Percentiles rank a stretch among this genome's conserved stretches.
phyloP scores from a whole-genome alignment of 2,797 vertebrate genomes.

The Melanotaenia pygmaea region DNA sequence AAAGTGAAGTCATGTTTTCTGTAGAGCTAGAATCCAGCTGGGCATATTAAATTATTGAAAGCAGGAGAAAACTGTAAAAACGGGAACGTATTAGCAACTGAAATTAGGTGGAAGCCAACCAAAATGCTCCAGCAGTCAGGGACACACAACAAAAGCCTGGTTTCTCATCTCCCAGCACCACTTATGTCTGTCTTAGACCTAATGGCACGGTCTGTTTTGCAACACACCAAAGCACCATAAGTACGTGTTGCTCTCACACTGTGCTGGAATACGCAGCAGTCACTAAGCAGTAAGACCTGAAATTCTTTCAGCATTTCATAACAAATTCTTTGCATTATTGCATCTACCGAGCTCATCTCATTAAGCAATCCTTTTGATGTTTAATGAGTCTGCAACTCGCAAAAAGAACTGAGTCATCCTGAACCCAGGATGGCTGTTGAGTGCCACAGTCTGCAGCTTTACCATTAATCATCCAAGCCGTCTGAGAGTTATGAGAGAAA shows the following conservation, averaged over 20 bases:
- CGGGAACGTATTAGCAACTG: constrained; percentile 44
- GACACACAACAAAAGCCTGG: constrained; percentile 41
- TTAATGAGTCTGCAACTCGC: constrained; percentile 57
- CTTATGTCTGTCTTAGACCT: constrained; percentile 39
- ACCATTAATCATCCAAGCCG: constrained; percentile 52
- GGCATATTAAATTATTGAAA: constrained; percentile 73
- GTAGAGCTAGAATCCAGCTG: constrained; percentile 50
- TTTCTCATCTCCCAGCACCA: constrained; percentile 28
- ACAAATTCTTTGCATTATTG: constrained; percentile 48
- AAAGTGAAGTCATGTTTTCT: constrained; percentile 75
- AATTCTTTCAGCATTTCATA: constrained; percentile 31
- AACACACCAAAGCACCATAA: constrained; percentile 34
- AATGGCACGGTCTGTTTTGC: constrained; percentile 38
- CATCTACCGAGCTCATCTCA: constrained; percentile 32
- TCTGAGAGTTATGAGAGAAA: constrained; percentile 58
- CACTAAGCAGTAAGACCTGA: constrained; percentile 10
- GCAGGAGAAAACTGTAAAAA: constrained; percentile 34
- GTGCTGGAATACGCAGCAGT: constrained; percentile 1
- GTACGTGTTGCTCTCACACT: constrained; percentile 34
- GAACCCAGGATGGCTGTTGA: constrained; percentile 54
- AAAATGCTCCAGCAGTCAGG: constrained; percentile 26
- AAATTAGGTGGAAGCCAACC: constrained; percentile 62
- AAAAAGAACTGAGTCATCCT: constrained; percentile 62
- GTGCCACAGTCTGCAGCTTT: constrained; percentile 33
- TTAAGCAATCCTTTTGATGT: constrained; percentile 48